phyloP scores from a whole-genome alignment of 1,140 invertebrate genomes.

The Diorhabda carinulata region DNA sequence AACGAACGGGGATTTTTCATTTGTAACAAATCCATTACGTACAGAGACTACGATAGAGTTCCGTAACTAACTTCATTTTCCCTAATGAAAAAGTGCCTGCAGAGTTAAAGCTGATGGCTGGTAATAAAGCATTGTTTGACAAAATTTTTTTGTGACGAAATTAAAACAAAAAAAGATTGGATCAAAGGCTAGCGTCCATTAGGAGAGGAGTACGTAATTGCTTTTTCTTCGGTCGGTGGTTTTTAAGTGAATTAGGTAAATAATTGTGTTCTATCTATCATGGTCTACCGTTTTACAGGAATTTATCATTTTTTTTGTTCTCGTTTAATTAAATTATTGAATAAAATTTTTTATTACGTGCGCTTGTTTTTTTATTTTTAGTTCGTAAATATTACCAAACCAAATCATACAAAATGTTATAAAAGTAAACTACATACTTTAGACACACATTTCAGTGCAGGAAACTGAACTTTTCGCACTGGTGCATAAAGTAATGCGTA shows the following conservation, averaged over 20 bases:
- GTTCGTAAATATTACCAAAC: no score
- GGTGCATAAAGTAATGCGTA: no score
- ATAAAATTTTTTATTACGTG: background rate
- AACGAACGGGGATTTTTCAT: slow-evolving; percentile 12
- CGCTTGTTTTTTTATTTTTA: no score
- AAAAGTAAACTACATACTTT: no score
- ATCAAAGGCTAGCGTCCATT: slow-evolving; percentile 1
- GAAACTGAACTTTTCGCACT: no score
- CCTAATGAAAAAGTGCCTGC: slow-evolving; percentile 11
- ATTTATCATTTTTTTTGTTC: slow-evolving; percentile 2
- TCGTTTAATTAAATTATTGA: background rate
- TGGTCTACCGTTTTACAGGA: slow-evolving; percentile 13
- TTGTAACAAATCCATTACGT: slow-evolving; percentile 1
- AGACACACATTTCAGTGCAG: no score
- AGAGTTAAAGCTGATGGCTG: background rate
- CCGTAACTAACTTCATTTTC: slow-evolving; percentile 8
- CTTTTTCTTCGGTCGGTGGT: slow-evolving; percentile 11
- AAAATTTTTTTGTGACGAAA: background rate
- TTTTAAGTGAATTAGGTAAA: slow-evolving; percentile 17
- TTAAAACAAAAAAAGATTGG: slow-evolving; percentile 10
- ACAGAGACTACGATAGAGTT: slow-evolving; percentile 1
- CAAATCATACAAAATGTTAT: no score
- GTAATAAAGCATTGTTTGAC: slow-evolving; percentile 15
- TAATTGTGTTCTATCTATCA: slow-evolving; percentile 8
- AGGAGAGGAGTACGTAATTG: slow-evolving; percentile 10